These are phyloP conservation scores for Burhinus oedicnemus DNA, from an alignment of 2,113 vertebrate genomes.

Conservation along the genomic window DNA sequence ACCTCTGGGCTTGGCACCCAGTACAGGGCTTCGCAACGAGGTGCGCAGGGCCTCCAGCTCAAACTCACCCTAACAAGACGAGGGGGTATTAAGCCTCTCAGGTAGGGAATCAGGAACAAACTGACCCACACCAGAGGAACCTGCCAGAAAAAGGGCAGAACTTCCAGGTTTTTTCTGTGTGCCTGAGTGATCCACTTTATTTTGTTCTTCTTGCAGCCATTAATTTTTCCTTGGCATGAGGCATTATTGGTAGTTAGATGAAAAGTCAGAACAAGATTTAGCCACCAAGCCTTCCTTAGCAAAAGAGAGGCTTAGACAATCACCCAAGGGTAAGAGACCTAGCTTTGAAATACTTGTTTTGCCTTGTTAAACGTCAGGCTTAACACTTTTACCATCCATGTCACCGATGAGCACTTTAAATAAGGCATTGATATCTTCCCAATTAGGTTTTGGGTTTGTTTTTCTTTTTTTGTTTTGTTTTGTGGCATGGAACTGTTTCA, in stretches of 20 bases:
- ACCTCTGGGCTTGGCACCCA: background rate
- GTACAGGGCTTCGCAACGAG: background rate
- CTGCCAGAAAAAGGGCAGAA: background rate
- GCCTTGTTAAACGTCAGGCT: background rate
- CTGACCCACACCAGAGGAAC: background rate
- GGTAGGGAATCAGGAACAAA: background rate
- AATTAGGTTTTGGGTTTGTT: fast-evolving
- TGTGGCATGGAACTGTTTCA: background rate
- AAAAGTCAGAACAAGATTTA: background rate
- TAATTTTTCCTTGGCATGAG: background rate
- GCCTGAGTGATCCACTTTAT: background rate
- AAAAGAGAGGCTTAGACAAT: background rate
- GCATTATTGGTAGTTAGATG: background rate
- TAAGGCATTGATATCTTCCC: background rate
- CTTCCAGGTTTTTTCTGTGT: background rate
- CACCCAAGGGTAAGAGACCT: background rate
- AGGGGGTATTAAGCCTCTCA: background rate
- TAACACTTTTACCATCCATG: background rate
- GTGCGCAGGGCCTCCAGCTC: background rate
- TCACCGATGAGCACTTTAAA: background rate
- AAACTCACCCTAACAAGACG: background rate
- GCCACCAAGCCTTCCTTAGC: background rate
- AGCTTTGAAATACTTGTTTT: background rate
- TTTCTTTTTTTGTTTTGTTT: background rate
- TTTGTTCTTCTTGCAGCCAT: background rate